A percentile compares a stretch with the other conserved stretches of the same genome.
phyloP scores from a whole-genome alignment of 2,888 invertebrate species.

The Eristalinus aeneus region DNA sequence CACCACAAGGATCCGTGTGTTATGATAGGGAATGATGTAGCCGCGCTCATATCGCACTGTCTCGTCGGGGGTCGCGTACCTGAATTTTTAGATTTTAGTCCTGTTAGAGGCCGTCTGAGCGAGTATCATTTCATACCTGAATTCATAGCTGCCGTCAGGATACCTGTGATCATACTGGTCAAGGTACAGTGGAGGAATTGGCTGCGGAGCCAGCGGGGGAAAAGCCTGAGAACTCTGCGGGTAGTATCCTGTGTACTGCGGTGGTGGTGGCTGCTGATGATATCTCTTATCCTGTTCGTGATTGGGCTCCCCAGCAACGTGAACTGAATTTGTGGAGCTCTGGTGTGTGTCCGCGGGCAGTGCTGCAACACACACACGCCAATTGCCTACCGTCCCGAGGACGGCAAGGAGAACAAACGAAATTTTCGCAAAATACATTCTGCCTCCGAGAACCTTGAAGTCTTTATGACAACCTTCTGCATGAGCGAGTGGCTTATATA shows the following conservation, averaged over 20 bases:
- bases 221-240: neutral
- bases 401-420: neutral
- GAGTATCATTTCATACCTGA: constrained; percentile 66
- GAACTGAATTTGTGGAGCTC: neutral
- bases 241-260: neutral
- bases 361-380: neutral
- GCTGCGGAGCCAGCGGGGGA: neutral
- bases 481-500: neutral
- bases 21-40: constrained; percentile 75
- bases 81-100: constrained; percentile 48
- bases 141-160: constrained; percentile 79
- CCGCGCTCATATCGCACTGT: constrained; percentile 78
- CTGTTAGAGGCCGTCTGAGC: neutral
- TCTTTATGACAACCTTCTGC: neutral
- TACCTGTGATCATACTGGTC: constrained; percentile 77
- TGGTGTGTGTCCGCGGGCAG: neutral
- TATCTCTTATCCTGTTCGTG: constrained; percentile 4
- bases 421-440: neutral
- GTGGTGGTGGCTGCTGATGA: neutral
- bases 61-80: constrained; percentile 77
- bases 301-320: neutral
- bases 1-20: constrained; percentile 76
- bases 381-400: neutral
- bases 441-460: neutral
- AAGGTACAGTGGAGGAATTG: constrained; percentile 39